Evolutionary conservation across 2,113 vertebrate species (phyloP), one percentile per base, ranked within the genome.

Genomic region (Macrotus californicus): DNA sequence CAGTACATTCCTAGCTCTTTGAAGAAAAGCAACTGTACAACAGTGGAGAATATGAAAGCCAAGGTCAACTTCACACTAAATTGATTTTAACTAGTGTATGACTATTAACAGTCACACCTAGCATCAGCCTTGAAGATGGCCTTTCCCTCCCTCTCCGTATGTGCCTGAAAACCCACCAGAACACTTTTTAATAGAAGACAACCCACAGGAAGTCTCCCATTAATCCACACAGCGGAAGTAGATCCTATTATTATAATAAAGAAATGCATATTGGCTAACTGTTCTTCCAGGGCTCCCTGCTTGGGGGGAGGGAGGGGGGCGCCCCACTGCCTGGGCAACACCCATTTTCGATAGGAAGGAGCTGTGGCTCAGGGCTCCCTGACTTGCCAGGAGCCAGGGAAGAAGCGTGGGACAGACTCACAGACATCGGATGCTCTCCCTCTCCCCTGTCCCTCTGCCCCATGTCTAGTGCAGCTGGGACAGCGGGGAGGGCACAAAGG

Each of bases 401-500:
- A 39, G 66, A 16, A 52, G 15, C 29, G 21, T 19, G 16, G 26
- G 15, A 31, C 29, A 5, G n/a, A 24, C 18, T 31, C 0, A 36
- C 18, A 48, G 31, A 39, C 15, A 26, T 7, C 52, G 7, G 52
- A 34, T 4, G 31, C 7, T 10, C 67, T 24, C 36, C 19, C 67
- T 39, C 36, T 11, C 67, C 67, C n/a, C 19, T 2, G 8, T 19
- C 36, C 67, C n/a, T 21, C 36, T 12, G 16, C n/a, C 4, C 41
- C 52, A 11, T 0, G 1, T 14, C n/a, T 10, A 34, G 39, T 1
- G 9, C 7, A 15, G 24, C 66, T 2, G 52, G 50, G 64, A 70
- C 54, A 59, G 2, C 0, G 18, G 3, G n/a, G 11, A 72, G 46
- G 73, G 34, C 4, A 12, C 6, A 15, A 7, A 54, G 34, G 29